Conservation (phyloP, 2,888 invertebrate genomes). For the Eristalinus sepulchralis region DNA sequence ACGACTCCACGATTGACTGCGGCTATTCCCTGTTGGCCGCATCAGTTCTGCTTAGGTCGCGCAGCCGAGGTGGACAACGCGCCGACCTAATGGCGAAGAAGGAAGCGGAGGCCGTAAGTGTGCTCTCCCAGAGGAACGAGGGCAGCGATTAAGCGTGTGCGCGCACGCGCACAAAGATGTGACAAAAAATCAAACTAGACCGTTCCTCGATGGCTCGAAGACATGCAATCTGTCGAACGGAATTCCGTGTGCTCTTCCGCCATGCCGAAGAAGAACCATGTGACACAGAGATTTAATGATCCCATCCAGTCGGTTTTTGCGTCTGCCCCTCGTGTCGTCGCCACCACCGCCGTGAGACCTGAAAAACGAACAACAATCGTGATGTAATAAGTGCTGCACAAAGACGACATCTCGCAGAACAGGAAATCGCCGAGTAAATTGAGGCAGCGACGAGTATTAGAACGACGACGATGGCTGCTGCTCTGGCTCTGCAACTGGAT, state of each 20-base stretch:
- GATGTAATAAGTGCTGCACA: conserved; percentile 59
- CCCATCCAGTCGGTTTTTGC: conserved; percentile 64
- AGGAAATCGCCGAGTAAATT: conserved; percentile 56
- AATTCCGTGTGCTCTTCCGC: conserved; percentile 45
- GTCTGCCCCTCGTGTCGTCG: conserved; percentile 15
- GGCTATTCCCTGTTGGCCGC: conserved; percentile 5
- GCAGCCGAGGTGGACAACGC: not conserved
- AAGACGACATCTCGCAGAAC: conserved; percentile 52
- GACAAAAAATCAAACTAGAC: conserved; percentile 52
- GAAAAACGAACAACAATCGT: conserved; percentile 43
- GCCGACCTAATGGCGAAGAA: not conserved
- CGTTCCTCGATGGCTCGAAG: conserved; percentile 45
- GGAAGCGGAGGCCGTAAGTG: not conserved
- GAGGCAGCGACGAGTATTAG: conserved; percentile 40
- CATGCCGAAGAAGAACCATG: conserved; percentile 31
- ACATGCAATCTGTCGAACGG: conserved; percentile 55
- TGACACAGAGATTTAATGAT: conserved; percentile 68
- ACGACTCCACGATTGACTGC: conserved; percentile 36
- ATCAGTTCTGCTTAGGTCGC: not conserved
- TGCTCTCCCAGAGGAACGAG: not conserved
- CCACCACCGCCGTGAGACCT: conserved; percentile 20
- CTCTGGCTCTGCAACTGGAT: conserved; percentile 29
- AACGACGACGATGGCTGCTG: conserved; percentile 16
- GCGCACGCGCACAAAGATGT: conserved; percentile 32
- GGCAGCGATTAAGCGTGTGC: conserved; percentile 14